Base-by-base conservation (phyloP, 2,888 invertebrate genomes). In the Amblyteles armatorius region DNA sequence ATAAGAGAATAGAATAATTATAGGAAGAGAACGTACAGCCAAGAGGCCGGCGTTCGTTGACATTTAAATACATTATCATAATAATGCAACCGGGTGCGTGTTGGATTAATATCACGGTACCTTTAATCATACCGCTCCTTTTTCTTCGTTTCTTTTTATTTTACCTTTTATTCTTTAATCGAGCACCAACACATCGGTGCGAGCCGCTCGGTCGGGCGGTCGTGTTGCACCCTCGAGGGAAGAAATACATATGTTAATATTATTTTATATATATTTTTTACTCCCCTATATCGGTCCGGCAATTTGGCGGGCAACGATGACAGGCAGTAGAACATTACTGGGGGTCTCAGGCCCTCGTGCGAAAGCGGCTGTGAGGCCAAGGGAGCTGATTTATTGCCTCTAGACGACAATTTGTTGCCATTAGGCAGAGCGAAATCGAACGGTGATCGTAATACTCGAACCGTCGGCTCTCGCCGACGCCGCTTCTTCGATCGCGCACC, bases 41-140 rank as follows among this genome's bases (percentile, higher is more conserved):
- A 44, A 40, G 57, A 63, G 68, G 36, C 19, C 22, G 57, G 65
- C 55, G 68, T 63, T 65, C 82, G 87, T 90, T 92, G 92, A 92
- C 91, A 92, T 92, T 92, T 92, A 91, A 92, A 92, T 92, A 91
- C 90, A 92, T 92, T 92, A 92, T 92, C 92, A 92, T 92, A 92
- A 92, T 91, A 92, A 92, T 92, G 92, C 90, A 84, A 84, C 87
- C 89, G 92, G 90, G 88, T 92, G 89, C 92, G 92, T 91, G 90
- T 91, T 88, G 88, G 90, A 91, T 91, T 91, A 91, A 92, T 92
- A 90, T 90, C 89, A 87, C 90, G 86, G 87, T 90, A 89, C 90
- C 89, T 89, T 76, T 86, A 84, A 36, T 36, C 85, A 76, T 87
- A 44, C 22, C 33, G 52, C 33, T 73, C 29, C 40, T 65, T 68